A percentile compares a stretch with the other conserved stretches of the same genome.
phyloP scores from a whole-genome alignment of 2,113 vertebrate species.

The Dolichotis patagonum region DNA sequence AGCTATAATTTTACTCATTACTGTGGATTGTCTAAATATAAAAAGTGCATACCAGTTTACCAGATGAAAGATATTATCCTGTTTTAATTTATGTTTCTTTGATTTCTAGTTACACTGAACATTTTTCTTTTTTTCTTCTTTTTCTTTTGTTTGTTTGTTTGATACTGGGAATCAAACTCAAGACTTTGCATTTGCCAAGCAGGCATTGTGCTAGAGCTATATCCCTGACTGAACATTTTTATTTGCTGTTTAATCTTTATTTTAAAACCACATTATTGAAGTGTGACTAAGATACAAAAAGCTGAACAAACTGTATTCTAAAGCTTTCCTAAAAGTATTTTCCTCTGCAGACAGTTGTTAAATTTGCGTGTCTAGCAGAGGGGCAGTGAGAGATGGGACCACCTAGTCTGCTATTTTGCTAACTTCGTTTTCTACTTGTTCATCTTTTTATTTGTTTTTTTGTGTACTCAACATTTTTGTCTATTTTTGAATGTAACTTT shows the following conservation, averaged over 20 bases:
- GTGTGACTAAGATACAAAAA: not conserved
- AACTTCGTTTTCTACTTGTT: not conserved
- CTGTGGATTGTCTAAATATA: constrained; percentile 1
- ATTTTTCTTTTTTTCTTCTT: not conserved
- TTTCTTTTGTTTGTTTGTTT: too few species aligned
- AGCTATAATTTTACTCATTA: not conserved
- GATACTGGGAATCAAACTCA: too few species aligned
- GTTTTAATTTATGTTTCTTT: constrained; percentile 37
- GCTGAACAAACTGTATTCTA: not conserved
- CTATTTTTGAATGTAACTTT: not conserved
- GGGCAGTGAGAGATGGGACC: not conserved
- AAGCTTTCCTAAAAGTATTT: not conserved
- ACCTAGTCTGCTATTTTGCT: not conserved
- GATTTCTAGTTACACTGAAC: not conserved
- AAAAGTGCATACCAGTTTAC: not conserved
- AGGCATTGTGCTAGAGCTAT: too few species aligned
- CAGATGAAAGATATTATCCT: not conserved
- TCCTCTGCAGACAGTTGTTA: not conserved
- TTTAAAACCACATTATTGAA: not conserved
- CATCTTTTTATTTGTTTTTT: not conserved
- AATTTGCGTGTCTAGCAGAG: not conserved
- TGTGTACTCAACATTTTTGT: not conserved
- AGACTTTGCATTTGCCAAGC: too few species aligned
- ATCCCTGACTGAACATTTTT: too few species aligned
- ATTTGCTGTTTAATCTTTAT: not conserved